phyloP scores from a whole-genome alignment of 1,140 invertebrate genomes.

The Eumaeus atala region DNA sequence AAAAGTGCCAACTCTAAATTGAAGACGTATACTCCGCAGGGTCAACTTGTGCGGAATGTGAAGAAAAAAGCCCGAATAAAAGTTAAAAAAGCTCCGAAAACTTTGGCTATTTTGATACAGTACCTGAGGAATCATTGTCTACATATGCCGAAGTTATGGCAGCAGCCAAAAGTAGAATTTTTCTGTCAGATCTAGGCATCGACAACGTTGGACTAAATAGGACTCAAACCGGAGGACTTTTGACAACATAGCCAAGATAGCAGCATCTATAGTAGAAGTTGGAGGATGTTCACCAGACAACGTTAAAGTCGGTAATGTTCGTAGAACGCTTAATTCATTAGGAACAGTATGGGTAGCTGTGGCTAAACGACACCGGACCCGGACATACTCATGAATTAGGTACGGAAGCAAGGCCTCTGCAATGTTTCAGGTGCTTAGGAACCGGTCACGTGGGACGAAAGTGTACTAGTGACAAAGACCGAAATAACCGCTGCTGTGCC shows the following conservation, averaged over 20 bases:
- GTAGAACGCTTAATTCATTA: neutral
- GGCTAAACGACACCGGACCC: too few relatives aligned
- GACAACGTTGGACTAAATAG: too few relatives aligned
- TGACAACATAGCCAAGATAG: constrained; percentile 16
- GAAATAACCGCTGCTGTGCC: constrained; percentile 18
- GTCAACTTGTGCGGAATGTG: too few relatives aligned
- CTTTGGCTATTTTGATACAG: constrained; percentile 17
- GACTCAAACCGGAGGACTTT: too few relatives aligned
- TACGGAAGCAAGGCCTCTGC: constrained; percentile 20
- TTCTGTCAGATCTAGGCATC: too few relatives aligned
- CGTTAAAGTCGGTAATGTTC: constrained; percentile 10
- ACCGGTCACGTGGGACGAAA: constrained; percentile 15
- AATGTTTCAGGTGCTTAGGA: constrained; percentile 26
- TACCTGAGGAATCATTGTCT: neutral
- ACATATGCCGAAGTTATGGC: constrained; percentile 20
- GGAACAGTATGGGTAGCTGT: constrained; percentile 8
- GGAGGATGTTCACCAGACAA: neutral
- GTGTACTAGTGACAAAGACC: constrained; percentile 15
- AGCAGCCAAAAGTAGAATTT: constrained; percentile 17
- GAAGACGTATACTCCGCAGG: too few relatives aligned
- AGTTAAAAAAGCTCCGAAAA: constrained; percentile 9
- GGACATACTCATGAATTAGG: too few relatives aligned
- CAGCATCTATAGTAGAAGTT: constrained; percentile 7
- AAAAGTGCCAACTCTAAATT: too few relatives aligned
- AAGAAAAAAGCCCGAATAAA: neutral